Percentiles rank a stretch among this genome's conserved stretches.
Evolutionary conservation across 2,113 vertebrate genomes (phyloP).

Genomic region (Myiozetetes cayanensis): DNA sequence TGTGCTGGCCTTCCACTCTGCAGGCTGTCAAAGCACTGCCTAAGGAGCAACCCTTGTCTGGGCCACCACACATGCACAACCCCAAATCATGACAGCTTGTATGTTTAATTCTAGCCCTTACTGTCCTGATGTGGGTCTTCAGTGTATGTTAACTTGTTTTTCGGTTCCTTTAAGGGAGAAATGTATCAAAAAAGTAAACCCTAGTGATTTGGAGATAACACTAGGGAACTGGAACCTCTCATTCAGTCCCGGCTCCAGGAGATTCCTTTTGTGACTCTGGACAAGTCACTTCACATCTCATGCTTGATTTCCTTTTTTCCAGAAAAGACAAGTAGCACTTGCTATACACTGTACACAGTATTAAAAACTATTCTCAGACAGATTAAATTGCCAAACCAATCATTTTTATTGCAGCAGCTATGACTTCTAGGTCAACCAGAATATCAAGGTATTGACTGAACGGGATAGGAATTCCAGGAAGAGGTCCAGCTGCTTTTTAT

Average conservation of each 20-base stretch:
- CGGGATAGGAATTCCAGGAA: neutral
- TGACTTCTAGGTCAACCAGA: neutral
- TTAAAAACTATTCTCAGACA: conserved; percentile 1
- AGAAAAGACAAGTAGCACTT: neutral
- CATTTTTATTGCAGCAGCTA: conserved; percentile 8
- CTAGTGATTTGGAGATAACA: neutral
- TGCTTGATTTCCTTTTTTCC: neutral
- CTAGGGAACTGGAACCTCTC: conserved; percentile 15
- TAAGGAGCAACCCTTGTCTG: neutral
- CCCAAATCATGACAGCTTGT: conserved; percentile 55
- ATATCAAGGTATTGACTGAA: neutral
- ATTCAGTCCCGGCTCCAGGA: neutral
- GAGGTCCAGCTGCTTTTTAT: conserved; percentile 1
- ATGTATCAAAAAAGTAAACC: neutral
- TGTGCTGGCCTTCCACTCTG: neutral
- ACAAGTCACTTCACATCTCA: conserved; percentile 1
- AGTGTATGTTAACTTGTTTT: neutral
- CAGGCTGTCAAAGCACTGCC: neutral
- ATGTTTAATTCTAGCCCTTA: conserved; percentile 64
- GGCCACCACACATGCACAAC: neutral
- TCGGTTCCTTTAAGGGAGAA: conserved; percentile 1
- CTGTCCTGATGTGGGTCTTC: conserved; percentile 53
- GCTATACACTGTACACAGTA: neutral
- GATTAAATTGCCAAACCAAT: neutral
- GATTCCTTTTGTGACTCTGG: neutral